These are phyloP conservation scores for Alfaro cultratus DNA, from an alignment of 2,797 vertebrate genomes.

Conservation along the genomic window DNA sequence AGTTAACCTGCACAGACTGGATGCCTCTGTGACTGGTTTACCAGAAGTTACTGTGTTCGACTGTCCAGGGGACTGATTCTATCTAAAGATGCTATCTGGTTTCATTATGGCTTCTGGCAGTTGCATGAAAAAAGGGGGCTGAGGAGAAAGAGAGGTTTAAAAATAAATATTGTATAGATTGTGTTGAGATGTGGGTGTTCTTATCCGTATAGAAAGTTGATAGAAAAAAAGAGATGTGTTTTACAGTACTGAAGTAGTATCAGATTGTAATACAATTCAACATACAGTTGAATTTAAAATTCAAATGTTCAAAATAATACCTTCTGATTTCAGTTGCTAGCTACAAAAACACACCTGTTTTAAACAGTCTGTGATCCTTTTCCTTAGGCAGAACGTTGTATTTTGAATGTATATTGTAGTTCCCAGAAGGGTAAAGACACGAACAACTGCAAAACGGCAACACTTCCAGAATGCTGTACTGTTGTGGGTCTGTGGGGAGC, in stretches of 20 bases:
- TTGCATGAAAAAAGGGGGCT: conserved; percentile 12
- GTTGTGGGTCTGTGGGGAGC: conserved; percentile 70
- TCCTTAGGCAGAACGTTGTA: conserved; percentile 30
- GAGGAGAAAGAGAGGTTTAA: conserved; percentile 12
- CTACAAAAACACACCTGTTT: conserved; percentile 5
- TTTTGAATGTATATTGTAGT: conserved; percentile 38
- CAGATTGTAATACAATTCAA: conserved; percentile 3
- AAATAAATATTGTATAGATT: conserved; percentile 11
- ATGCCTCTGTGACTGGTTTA: conserved; percentile 39
- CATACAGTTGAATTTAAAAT: background rate
- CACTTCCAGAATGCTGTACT: conserved; percentile 60
- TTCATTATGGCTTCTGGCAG: conserved; percentile 26
- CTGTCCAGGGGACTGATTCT: conserved; percentile 35
- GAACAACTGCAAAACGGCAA: conserved; percentile 66
- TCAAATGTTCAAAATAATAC: background rate
- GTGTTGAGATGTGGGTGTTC: background rate
- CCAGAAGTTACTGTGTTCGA: conserved; percentile 56
- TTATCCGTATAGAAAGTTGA: background rate
- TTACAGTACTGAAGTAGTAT: background rate
- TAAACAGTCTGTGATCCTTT: conserved; percentile 14
- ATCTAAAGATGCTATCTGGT: conserved; percentile 35
- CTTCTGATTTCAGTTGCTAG: conserved; percentile 7
- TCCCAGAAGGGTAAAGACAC: conserved; percentile 61
- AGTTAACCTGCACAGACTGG: conserved; percentile 56
- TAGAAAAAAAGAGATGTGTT: background rate